Evolutionary conservation across 2,113 vertebrate genomes (phyloP).

Genomic region (Isurus oxyrinchus): DNA sequence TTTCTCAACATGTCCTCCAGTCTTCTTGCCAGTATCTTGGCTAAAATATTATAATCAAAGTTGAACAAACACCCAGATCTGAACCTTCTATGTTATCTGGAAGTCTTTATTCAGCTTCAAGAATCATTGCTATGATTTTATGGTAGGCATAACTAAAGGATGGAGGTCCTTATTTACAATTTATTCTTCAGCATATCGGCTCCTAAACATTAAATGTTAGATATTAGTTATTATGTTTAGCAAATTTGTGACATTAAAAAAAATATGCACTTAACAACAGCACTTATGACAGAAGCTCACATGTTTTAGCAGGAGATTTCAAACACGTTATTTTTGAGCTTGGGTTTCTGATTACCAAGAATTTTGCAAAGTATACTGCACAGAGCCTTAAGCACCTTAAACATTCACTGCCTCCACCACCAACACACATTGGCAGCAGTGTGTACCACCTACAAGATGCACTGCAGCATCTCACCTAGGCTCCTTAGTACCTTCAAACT

Average conservation of each 20-base stretch:
- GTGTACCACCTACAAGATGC: no score
- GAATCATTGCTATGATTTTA: background rate
- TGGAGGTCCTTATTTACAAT: background rate
- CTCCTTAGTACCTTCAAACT: no score
- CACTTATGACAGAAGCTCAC: background rate
- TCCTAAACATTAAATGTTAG: background rate
- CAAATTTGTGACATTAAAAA: background rate
- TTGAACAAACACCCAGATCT: background rate
- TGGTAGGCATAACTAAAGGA: background rate
- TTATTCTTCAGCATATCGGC: background rate
- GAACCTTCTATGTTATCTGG: background rate
- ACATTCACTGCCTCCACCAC: no score
- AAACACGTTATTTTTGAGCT: background rate
- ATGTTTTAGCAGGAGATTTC: background rate
- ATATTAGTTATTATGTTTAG: background rate
- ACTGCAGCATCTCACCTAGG: no score
- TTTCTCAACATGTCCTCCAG: background rate
- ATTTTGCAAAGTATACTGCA: no score
- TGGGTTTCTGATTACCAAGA: background rate
- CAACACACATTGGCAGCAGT: no score
- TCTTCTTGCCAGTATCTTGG: background rate
- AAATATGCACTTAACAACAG: background rate
- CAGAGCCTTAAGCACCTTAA: no score
- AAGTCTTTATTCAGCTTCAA: background rate
- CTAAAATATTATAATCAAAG: slow-evolving; percentile 3